Base-by-base conservation (phyloP, 2,888 invertebrate genomes). In the Heteromurus nitidus region DNA sequence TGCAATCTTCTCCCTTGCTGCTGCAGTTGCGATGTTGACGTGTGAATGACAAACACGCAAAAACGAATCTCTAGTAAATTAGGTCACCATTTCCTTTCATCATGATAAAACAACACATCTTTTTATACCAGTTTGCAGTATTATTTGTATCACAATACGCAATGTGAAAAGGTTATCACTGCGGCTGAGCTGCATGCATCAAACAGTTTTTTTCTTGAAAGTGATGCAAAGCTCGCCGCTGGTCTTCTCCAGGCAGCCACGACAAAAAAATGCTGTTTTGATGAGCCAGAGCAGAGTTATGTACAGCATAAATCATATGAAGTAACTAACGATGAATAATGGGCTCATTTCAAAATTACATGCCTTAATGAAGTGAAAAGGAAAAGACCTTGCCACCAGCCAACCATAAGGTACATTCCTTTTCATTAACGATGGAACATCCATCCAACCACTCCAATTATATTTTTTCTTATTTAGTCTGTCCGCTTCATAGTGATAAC, bases 261-360 rank as follows among this genome's bases (percentile, higher is more conserved):
- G n/a, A n/a, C n/a, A n/a, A n/a, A n/a, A 44, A 13, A n/a, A 44
- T 44, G 44, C n/a, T 36, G 13, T 36, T 44, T 13, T 2, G 44
- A 13, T 55, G 50, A 50, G 7, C 22, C 22, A 18, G 11, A 24
- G 55, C 55, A 20, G 9, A 55, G 20, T 42, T 36, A 9, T 36
- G 50, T 60, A 26, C 13, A 60, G 20, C n/a, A n/a, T n/a, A 60
- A 30, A 5, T 60, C 30, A 30, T 50, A 26, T 16, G 24, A 60
- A 28, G 16, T 65, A 44, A 36, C 36, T 36, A 36, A 50, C 30
- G 53, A 68, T 68, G 68, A 68, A 50, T 68, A 68, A 68, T 68
- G 68, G 68, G 28, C 68, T 68, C 68, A 53, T 68, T 68, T 68
- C 18, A 26, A 68, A 68, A 68, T 68, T 68, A 68, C 53, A 68